Percentiles rank a stretch among this genome's conserved stretches.
phyloP scores from a whole-genome alignment of 2,888 invertebrate genomes.

The Operophtera brumata region DNA sequence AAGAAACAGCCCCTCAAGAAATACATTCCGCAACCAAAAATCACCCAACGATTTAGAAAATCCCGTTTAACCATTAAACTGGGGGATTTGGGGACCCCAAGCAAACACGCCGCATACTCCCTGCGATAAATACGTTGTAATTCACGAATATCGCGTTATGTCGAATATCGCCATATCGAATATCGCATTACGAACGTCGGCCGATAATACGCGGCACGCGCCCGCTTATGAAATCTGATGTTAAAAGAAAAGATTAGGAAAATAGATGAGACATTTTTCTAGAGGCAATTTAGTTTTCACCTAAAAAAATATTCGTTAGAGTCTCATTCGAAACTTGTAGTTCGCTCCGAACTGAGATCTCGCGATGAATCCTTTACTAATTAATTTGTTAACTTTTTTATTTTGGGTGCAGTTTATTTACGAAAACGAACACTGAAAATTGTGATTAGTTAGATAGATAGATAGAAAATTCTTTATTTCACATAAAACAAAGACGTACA shows the following conservation, averaged over 20 bases:
- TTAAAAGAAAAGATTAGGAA: conserved; percentile 38
- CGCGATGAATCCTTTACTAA: too few species aligned
- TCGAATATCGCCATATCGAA: conserved; percentile 30
- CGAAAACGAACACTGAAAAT: too few species aligned
- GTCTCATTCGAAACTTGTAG: too few species aligned
- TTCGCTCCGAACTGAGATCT: too few species aligned
- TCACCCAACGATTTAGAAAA: conserved; percentile 56
- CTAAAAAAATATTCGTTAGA: too few species aligned
- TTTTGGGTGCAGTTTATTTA: too few species aligned
- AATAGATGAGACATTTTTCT: conserved; percentile 37
- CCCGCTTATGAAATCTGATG: conserved; percentile 69
- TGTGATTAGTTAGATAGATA: too few species aligned
- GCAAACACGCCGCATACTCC: conserved; percentile 56
- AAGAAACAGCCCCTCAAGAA: conserved; percentile 18
- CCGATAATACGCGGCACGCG: conserved; percentile 76
- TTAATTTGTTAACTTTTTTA: too few species aligned
- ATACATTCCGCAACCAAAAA: conserved; percentile 43
- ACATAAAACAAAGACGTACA: too few species aligned
- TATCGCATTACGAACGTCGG: conserved; percentile 51
- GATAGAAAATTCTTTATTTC: too few species aligned
- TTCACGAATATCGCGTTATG: conserved; percentile 65
- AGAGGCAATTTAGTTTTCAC: too few species aligned
- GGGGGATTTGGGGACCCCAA: conserved; percentile 37
- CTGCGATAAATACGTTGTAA: conserved; percentile 74
- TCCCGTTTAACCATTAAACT: conserved; percentile 59